phyloP scores from a whole-genome alignment of 2,113 vertebrate genomes.

The Lophochroa leadbeateri region DNA sequence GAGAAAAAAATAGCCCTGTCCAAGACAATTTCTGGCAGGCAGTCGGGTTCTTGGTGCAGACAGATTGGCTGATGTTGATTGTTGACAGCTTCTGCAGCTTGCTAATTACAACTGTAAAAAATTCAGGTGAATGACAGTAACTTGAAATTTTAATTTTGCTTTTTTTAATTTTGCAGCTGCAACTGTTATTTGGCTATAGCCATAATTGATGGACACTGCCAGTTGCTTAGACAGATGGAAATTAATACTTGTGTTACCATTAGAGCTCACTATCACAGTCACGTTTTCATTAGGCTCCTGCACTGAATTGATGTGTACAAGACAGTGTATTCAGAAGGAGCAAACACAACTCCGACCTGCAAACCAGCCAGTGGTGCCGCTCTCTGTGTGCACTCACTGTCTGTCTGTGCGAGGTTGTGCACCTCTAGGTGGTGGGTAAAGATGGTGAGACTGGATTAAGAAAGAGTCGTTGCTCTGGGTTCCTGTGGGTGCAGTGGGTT shows the following conservation, averaged over 20 bases:
- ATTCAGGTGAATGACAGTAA: conserved; percentile 86
- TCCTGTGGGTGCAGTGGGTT: accelerated
- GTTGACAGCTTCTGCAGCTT: conserved; percentile 75
- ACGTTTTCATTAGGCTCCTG: conserved; percentile 45
- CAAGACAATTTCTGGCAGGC: conserved; percentile 39
- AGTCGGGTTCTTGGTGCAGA: conserved; percentile 4
- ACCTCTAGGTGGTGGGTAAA: accelerated
- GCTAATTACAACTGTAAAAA: conserved; percentile 85
- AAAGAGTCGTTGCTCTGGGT: accelerated
- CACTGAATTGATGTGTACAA: not conserved
- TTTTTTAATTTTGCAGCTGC: conserved; percentile 86
- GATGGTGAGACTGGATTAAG: not conserved
- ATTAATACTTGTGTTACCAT: conserved; percentile 89
- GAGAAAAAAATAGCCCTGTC: not conserved
- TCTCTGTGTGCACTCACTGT: not conserved
- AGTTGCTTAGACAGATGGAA: conserved; percentile 88
- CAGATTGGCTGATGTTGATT: conserved; percentile 69
- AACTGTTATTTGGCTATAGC: conserved; percentile 84
- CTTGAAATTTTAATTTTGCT: conserved; percentile 85
- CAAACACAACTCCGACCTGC: not conserved
- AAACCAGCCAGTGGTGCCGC: not conserved
- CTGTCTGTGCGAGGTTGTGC: accelerated
- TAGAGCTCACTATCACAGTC: conserved; percentile 77
- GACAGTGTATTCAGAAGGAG: not conserved
- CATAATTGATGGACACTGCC: conserved; percentile 91